Evolutionary conservation across 2,888 invertebrate genomes (phyloP).

Genomic region (Hypsopygia costalis): DNA sequence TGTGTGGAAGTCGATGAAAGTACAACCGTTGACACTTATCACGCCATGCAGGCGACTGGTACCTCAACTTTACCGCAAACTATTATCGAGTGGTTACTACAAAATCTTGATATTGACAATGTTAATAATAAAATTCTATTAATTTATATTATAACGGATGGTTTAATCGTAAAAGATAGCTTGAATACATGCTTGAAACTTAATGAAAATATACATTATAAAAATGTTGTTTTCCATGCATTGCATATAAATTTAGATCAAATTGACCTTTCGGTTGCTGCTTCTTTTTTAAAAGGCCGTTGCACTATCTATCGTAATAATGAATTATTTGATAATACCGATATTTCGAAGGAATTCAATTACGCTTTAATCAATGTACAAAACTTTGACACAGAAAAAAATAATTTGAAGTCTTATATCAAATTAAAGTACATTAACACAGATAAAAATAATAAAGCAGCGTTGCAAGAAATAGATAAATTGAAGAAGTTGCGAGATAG

Average conservation of each 20-base stretch:
- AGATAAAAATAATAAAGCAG: slow-evolving; percentile 17
- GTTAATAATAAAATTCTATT: slow-evolving; percentile 25
- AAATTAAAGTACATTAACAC: slow-evolving; percentile 32
- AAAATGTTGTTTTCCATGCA: slow-evolving; percentile 21
- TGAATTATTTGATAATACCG: slow-evolving; percentile 22
- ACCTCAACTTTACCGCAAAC: slow-evolving; percentile 11
- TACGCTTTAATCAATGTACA: slow-evolving; percentile 29
- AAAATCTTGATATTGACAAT: slow-evolving; percentile 2
- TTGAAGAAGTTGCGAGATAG: slow-evolving; percentile 28
- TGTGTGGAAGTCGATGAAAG: slow-evolving; percentile 29
- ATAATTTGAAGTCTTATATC: slow-evolving; percentile 35
- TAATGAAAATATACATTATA: slow-evolving; percentile 30
- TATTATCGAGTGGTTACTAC: slow-evolving; percentile 21
- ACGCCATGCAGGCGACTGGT: background rate
- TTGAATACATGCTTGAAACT: slow-evolving; percentile 18
- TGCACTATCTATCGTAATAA: slow-evolving; percentile 31
- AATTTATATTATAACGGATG: slow-evolving; percentile 36
- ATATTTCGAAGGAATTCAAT: slow-evolving; percentile 35
- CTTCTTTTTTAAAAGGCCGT: slow-evolving; percentile 25
- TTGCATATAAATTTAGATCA: slow-evolving; percentile 2
- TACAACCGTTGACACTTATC: background rate
- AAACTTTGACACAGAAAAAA: slow-evolving; percentile 31
- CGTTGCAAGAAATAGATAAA: slow-evolving; percentile 33
- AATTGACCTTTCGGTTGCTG: slow-evolving; percentile 7
- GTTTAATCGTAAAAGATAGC: slow-evolving; percentile 15